Base-by-base conservation (phyloP, 2,113 vertebrate genomes). In the Geococcyx californianus region DNA sequence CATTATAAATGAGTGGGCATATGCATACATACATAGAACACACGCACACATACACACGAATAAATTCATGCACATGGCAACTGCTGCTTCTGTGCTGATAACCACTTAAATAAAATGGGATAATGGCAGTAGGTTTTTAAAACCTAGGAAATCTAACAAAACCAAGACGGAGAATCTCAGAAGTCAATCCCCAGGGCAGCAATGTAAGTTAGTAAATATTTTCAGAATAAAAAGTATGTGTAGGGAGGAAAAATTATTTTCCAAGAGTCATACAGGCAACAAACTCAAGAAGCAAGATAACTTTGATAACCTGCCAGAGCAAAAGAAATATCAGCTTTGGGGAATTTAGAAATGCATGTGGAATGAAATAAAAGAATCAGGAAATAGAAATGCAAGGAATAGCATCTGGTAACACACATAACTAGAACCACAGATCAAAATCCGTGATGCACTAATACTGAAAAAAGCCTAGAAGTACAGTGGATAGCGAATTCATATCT, bases 201-300 rank as follows among this genome's bases (percentile, higher is more conserved):
- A 79, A 51, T 17, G 85, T 44, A 59, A 83, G 51, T 51, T 68
- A 77, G 28, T 79, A 60, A 87, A 47, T 59, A 79, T 34, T 66
- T 85, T 42, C 36, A 55, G 74, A 3, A 40, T 36, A 73, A 66
- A 82, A 54, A 40, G 11, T 3, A 12, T 16, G 60, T 11, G 8
- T 54, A 68, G 64, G 66, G 66, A 89, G 80, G 47, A 34, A 84
- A 73, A 95, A 86, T 63, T 77, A 25, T 91, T 91, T 91, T 85
- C 24, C 20, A 85, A 31, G n/a, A 87, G 10, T 85, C 29, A 93
- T 34, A 80, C 25, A 88, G 38, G 44, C 56, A 91, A 79, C 44
- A 89, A 91, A 94, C 34, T 73, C 62, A 93, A 78, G 75, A 67
- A 85, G 29, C 20, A 75, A 77, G 25, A 77, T 76, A 87, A 87